Base-by-base conservation (phyloP, 2,797 vertebrate genomes). In the Acipenser ruthenus region DNA sequence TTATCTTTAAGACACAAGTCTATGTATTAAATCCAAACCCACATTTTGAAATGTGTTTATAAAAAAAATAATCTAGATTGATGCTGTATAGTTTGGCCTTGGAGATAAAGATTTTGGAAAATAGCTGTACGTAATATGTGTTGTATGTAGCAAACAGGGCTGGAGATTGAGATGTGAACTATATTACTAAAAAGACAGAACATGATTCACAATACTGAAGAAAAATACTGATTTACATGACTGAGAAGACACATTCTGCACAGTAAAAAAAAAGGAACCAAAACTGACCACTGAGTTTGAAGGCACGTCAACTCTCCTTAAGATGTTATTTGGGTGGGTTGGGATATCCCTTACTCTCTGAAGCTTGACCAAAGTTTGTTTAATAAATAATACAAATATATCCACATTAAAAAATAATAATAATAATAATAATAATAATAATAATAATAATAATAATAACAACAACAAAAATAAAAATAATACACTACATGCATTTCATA, bases 361-460 rank as follows among this genome's bases (percentile, higher is more conserved):
- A 37, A 37, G 23, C 23, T 3, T 37, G 67, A 80, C 81, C 75
- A 93, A 88, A 88, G 92, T 81, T 89, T 93, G 86, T 91, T 90
- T 89, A 99, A 99, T 99, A 99, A 99, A 99, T 99, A 97, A 96
- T 86, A 89, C 92, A 94, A 93, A 97, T 92, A 94, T 94, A 93
- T 80, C 94, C 94, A 95, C 84, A 86, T 93, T 37, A 37, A 37
- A 18, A 18, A 18, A 18, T 18, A 18, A 18, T 18, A 18, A 18
- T 90, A 90, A 91, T 91, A 93, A n/a, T n/a, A n/a, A n/a, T n/a
- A n/a, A n/a, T 1, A 18, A 18, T 1, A 18, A 18, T 18, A 18
- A 18, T 37, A 37, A 37, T 3, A 37, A 37, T 37, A 37, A 37
- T 37, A 37, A 37, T 4, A 37, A 37, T 4, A 23, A 23, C 23